phyloP scores from a whole-genome alignment of 2,888 invertebrate genomes.

The Fragum whitleyi region DNA sequence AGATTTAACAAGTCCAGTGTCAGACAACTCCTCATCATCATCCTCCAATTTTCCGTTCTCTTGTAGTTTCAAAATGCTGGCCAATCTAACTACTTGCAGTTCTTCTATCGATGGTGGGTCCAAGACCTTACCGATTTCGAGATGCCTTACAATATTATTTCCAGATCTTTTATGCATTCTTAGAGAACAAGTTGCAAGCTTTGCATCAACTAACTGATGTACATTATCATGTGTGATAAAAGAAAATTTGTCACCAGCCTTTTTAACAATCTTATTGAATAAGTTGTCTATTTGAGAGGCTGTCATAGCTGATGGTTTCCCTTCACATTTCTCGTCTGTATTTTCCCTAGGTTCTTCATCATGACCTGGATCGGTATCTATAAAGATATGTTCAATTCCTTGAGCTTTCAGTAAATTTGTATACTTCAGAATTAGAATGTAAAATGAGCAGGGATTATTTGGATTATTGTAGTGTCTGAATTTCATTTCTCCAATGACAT shows the following conservation, averaged over 20 bases:
- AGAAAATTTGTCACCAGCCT: background rate
- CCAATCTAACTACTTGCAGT: no score
- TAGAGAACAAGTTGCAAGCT: background rate
- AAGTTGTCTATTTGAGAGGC: background rate
- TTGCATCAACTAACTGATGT: background rate
- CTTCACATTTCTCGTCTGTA: background rate
- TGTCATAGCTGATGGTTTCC: no score
- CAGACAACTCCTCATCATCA: no score
- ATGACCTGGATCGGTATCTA: background rate
- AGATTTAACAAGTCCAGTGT: no score
- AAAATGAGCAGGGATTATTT: slow-evolving; percentile 40
- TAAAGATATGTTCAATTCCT: background rate
- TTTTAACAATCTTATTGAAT: background rate
- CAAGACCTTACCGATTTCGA: background rate
- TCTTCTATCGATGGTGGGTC: background rate
- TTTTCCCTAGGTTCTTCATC: background rate
- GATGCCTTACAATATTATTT: background rate
- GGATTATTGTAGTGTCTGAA: slow-evolving; percentile 40
- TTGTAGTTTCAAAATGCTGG: no score
- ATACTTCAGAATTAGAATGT: slow-evolving; percentile 21
- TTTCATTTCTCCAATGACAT: background rate
- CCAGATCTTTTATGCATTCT: background rate
- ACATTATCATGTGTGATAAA: background rate
- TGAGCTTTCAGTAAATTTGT: background rate
- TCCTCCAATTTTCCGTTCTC: no score